Evolutionary conservation across 2,113 vertebrate species (phyloP), one percentile per base, ranked within the genome.

Genomic region (Passer domesticus): DNA sequence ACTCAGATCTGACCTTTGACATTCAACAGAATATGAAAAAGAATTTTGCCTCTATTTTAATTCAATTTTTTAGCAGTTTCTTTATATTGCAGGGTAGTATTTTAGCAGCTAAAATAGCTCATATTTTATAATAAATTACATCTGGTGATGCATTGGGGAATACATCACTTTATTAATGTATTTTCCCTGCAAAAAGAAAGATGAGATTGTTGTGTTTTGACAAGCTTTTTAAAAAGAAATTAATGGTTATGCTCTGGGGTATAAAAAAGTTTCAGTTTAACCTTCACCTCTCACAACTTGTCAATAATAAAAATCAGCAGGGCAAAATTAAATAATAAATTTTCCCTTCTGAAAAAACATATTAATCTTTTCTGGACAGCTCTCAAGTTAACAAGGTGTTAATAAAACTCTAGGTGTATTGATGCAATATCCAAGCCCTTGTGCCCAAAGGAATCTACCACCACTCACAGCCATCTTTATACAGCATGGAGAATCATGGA

Each of bases 311-410:
- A 97, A 97, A 95, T 94, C 92, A 96, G 39, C 39, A 87, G 64
- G 90, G 91, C 56, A 95, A 97, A 97, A 97, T 97, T 97, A 97
- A 97, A 94, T 58, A 96, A 96, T 93, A 96, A 95, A 83, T 75
- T 87, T 81, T 72, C 46, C 49, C 82, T 92, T 85, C 90, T 56
- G 94, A 67, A 92, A 96, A 92, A 95, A 95, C 50, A 80, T 91
- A 98, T 96, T 96, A 87, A 96, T 62, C 92, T 98, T 96, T 97
- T 97, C 95, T 94, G 94, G 86, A 94, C 91, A 96, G 86, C 94
- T 97, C 98, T 98, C 98, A 98, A 98, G 97, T 98, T 98, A 98
- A 97, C 91, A 97, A 96, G 91, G 96, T 97, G 97, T 98, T 98
- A 98, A 97, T 97, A 97, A 97, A 97, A 98, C 92, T 78, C 22